Conservation (phyloP, 2,113 vertebrate species). For the Pungitius pungitius region DNA sequence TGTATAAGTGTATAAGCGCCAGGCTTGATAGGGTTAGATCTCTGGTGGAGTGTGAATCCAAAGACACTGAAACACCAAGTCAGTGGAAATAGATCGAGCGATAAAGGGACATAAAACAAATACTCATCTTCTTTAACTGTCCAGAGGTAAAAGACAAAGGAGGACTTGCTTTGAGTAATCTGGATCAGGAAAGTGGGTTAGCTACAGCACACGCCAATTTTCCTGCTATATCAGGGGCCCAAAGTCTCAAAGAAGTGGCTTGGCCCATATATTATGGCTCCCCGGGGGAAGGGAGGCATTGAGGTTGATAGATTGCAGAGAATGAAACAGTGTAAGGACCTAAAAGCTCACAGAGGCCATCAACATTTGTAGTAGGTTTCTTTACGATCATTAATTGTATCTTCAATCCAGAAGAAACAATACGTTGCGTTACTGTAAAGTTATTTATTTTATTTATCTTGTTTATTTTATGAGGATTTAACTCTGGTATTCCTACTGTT, state of each 20-base stretch:
- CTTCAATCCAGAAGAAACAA: constrained; percentile 16
- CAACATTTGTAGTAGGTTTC: neutral
- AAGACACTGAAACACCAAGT: constrained; percentile 7
- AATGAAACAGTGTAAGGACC: constrained; percentile 30
- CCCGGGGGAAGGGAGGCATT: constrained; percentile 34
- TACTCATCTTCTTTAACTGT: constrained; percentile 18
- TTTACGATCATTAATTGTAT: neutral
- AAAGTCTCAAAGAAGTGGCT: constrained; percentile 32
- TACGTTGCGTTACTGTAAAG: neutral
- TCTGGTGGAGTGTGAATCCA: constrained; percentile 16
- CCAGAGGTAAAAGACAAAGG: constrained; percentile 36
- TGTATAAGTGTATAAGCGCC: constrained; percentile 17
- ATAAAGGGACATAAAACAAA: constrained; percentile 42
- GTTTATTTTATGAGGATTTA: constrained; percentile 4
- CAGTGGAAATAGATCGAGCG: constrained; percentile 4
- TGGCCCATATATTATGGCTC: constrained; percentile 59
- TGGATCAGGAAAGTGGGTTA: constrained; percentile 72
- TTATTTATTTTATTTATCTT: constrained; percentile 7
- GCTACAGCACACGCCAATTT: constrained; percentile 30
- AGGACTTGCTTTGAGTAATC: constrained; percentile 41
- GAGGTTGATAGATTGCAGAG: constrained; percentile 36
- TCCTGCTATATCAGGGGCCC: constrained; percentile 53
- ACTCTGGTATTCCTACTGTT: constrained; percentile 5
- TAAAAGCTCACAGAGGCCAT: constrained; percentile 10
- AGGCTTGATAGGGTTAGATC: constrained; percentile 1